Evolutionary conservation across 2,888 invertebrate genomes (phyloP).

Genomic region (Dimorphilus gyrociliatus): DNA sequence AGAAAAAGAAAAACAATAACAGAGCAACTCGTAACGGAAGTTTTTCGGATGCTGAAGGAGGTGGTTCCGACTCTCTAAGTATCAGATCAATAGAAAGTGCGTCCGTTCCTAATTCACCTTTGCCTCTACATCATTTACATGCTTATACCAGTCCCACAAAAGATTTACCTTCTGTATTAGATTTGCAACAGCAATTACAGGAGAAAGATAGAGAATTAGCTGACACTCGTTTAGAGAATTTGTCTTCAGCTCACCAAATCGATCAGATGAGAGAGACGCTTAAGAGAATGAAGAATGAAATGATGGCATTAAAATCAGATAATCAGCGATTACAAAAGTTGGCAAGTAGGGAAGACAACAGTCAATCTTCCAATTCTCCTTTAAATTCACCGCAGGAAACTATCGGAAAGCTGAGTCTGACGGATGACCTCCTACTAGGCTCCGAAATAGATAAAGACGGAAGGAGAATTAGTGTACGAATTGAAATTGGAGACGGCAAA

Average conservation of each 20-base stretch:
- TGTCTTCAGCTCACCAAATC: slow-evolving; percentile 89
- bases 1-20: no score
- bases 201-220: slow-evolving; percentile 92
- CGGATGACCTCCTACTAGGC: no score
- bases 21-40: no score
- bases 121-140: no score
- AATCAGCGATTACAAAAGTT: slow-evolving; percentile 80
- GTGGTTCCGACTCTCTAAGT: no score
- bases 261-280: slow-evolving; percentile 91
- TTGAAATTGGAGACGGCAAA: slow-evolving; percentile 48
- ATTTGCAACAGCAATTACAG: slow-evolving; percentile 74
- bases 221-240: slow-evolving; percentile 83
- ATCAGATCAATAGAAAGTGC: no score
- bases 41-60: no score
- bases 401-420: no score
- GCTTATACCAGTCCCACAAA: no score
- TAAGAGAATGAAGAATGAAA: slow-evolving; percentile 92
- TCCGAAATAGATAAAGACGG: no score
- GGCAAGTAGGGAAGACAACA: slow-evolving; percentile 42
- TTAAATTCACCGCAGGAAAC: neutral
- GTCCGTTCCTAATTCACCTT: no score
- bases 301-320: slow-evolving; percentile 87
- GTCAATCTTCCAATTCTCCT: neutral
- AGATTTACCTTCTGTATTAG: no score
- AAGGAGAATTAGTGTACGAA: slow-evolving; percentile 5